Conservation (phyloP, 2,797 vertebrate species). For the Taenioides sp. region DNA sequence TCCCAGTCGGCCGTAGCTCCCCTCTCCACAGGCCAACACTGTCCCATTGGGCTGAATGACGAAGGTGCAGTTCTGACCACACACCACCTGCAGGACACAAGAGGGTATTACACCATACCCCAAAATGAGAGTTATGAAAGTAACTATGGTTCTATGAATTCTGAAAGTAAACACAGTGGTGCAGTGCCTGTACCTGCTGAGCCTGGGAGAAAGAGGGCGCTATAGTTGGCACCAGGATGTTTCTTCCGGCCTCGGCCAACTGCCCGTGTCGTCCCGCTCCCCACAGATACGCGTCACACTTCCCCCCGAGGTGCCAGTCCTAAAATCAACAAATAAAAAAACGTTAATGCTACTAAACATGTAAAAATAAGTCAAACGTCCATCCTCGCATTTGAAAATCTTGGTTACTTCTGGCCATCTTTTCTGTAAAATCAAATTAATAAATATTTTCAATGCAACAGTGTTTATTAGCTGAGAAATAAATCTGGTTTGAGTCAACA, state of each 20-base stretch:
- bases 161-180: background rate
- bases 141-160: no score
- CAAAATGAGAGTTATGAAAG: no score
- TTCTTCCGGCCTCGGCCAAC: conserved; percentile 93
- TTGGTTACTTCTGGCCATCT: no score
- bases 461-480: no score
- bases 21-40: conserved; percentile 93
- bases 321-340: conserved; percentile 39
- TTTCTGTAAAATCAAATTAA: no score
- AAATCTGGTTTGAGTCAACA: no score
- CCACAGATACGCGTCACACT: conserved; percentile 94
- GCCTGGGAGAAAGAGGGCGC: conserved; percentile 94
- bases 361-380: no score
- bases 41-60: conserved; percentile 95
- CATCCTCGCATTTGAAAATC: no score
- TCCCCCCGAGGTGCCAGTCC: conserved; percentile 98
- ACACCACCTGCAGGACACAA: conserved; percentile 81
- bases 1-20: conserved; percentile 92
- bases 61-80: conserved; percentile 95
- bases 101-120: background rate
- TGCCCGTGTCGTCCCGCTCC: conserved; percentile 95
- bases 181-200: conserved; percentile 83
- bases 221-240: conserved; percentile 88
- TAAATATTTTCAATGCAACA: no score
- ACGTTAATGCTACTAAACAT: no score